Evolutionary conservation across 2,113 vertebrate genomes (phyloP), one percentile per base, ranked within the genome.

Genomic region (Pelmatolapia mariae): DNA sequence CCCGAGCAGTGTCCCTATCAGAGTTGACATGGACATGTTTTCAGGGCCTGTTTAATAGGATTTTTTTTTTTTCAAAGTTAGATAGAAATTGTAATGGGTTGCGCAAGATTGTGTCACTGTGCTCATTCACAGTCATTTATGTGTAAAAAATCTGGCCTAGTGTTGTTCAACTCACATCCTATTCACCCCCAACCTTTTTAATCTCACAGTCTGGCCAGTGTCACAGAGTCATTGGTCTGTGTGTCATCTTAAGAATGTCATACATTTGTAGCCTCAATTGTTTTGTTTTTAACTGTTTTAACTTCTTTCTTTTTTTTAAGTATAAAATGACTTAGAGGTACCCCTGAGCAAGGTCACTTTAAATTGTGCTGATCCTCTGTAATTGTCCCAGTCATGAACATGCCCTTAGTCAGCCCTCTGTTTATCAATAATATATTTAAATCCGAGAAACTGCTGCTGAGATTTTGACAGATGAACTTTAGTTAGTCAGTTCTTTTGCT

Each of bases 351-450:
- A 91, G 89, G 82, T 91, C 82, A 86, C 80, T 80, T 80, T 80
- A 87, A 92, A 87, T 76, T 59, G 26, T 87, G 84, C 85, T 76
- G 36, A 89, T 90, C 86, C 63, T 73, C 63, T 87, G 18, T 88
- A 78, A 84, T 88, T 89, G 84, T 40, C 78, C 87, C 36, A 88
- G 68, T 86, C 86, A 90, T 84, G 81, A 92, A 59, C 80, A 76
- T 61, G 81, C 85, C 85, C 80, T 84, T 10, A 86, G 84, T 81
- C 54, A 59, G 43, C 83, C 86, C 86, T 81, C 66, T 86, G 91
- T 7, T 84, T 63, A 89, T 89, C 16, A 92, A 88, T 93, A 92
- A 89, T 91, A 40, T 53, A 91, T 89, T 85, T 7, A 86, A 86
- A 84, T 81, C 29, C 19, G 29, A 45, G 36, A 89, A 83, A 86